Base-by-base conservation (phyloP, 2,113 vertebrate genomes). In the Bucco capensis region DNA sequence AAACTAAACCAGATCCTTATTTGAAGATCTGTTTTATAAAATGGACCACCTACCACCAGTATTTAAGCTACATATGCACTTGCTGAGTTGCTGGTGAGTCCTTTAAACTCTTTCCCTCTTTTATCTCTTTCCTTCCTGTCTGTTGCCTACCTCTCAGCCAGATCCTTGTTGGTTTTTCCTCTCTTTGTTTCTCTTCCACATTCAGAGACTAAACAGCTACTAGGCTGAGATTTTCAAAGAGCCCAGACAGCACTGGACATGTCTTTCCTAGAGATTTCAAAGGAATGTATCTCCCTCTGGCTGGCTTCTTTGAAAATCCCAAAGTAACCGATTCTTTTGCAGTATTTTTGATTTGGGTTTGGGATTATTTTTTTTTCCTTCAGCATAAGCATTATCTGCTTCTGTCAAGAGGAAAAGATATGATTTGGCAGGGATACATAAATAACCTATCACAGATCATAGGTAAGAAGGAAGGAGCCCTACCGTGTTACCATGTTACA, bases 351-450 rank as follows among this genome's bases (percentile, higher is more conserved):
- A 56, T 56, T 86, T 64, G 12, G 2, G 9, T 54, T 83, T n/a
- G 30, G 14, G 19, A 5, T 16, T 19, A 31, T 5, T 47, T 31
- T 62, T 50, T 49, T 76, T 58, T 46, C 9, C 8, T 73, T 70
- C 16, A 10, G 1, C 15, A 9, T 81, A 28, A 72, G 23, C 19
- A 47, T 78, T 93, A 90, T 62, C 9, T 74, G 9, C 18, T 90
- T 67, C 69, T 85, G 21, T 14, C 21, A 58, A 60, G 42, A 18
- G 37, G 11, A 74, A 58, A 33, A 17, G 2, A 5, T 27, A 35
- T 0, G 0, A 24, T 15, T 86, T 57, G 31, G 50, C 8, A 80
- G n/a, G 14, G 23, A 17, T 44, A 10, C 11, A 16, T 57, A n/a
- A 57, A 3, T 16, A 78, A 42, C 10, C 6, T 3, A 3, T 57